Percentiles rank a stretch among this genome's conserved stretches.
Conservation (phyloP, 2,113 vertebrate species). For the Campylomormyrus tamandua region DNA sequence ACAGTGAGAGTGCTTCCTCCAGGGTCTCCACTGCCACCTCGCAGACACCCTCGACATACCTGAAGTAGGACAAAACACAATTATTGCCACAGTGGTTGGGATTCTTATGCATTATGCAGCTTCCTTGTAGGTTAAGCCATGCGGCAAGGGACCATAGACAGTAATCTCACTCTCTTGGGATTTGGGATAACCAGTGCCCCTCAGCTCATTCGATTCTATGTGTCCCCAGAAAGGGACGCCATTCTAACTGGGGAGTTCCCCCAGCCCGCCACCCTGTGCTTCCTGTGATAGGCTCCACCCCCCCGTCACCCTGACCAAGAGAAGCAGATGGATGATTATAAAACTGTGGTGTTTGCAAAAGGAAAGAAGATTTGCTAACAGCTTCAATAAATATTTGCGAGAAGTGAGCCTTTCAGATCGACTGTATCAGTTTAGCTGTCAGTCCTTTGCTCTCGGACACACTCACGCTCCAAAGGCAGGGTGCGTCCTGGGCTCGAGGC, state of each 20-base stretch:
- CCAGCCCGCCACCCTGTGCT: neutral
- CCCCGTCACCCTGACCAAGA: neutral
- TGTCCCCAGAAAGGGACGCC: neutral
- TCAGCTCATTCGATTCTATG: neutral
- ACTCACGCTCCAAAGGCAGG: constrained; percentile 66
- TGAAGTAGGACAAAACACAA: constrained; percentile 26
- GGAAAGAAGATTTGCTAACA: neutral
- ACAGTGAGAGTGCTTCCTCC: constrained; percentile 48
- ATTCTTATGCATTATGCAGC: neutral
- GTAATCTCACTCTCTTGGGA: neutral
- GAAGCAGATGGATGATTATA: neutral
- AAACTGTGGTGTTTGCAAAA: neutral
- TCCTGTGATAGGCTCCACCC: neutral
- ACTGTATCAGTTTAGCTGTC: neutral
- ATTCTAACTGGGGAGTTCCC: neutral
- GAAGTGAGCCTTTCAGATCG: neutral
- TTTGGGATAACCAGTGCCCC: neutral
- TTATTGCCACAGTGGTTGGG: neutral
- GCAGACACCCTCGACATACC: constrained; percentile 45
- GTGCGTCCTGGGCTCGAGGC: constrained; percentile 53
- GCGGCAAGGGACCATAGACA: neutral
- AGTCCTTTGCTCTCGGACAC: neutral
- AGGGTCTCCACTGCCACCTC: constrained; percentile 42
- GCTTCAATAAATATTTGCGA: neutral
- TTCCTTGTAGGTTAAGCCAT: neutral